Evolutionary conservation across 2,888 invertebrate genomes (phyloP).

Genomic region (Plebejus melissa): DNA sequence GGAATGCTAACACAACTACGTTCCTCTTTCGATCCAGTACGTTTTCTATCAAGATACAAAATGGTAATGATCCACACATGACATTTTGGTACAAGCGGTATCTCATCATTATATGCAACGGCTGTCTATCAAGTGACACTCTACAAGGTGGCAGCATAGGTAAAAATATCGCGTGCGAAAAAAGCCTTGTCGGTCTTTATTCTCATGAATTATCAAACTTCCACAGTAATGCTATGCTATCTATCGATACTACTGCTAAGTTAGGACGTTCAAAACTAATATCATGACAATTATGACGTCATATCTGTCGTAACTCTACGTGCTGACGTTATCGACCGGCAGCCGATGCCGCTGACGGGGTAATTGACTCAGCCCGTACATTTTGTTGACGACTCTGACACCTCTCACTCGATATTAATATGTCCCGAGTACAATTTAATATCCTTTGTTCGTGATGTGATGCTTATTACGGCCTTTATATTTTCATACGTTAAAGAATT

Average conservation of each 20-base stretch:
- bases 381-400: constrained; percentile 35
- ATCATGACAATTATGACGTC: neutral
- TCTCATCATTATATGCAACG: no score
- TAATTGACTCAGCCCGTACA: constrained; percentile 39
- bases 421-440: constrained; percentile 25
- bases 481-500: constrained; percentile 1
- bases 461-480: constrained; percentile 18
- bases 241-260: neutral
- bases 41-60: no score
- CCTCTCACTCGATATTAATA: constrained; percentile 27
- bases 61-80: no score
- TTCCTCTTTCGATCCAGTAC: no score
- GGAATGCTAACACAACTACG: no score
- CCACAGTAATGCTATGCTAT: no score
- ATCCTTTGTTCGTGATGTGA: constrained; percentile 26
- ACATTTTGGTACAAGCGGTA: no score
- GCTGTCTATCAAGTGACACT: no score
- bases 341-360: constrained; percentile 53
- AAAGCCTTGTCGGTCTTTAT: no score
- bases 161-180: no score
- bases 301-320: constrained; percentile 4
- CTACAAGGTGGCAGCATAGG: no score
- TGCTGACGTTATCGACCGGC: constrained; percentile 49
- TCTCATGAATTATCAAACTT: no score
- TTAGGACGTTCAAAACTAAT: neutral